Evolutionary conservation across 2,113 vertebrate genomes (phyloP), one percentile per base, ranked within the genome.

Genomic region (Ia io): DNA sequence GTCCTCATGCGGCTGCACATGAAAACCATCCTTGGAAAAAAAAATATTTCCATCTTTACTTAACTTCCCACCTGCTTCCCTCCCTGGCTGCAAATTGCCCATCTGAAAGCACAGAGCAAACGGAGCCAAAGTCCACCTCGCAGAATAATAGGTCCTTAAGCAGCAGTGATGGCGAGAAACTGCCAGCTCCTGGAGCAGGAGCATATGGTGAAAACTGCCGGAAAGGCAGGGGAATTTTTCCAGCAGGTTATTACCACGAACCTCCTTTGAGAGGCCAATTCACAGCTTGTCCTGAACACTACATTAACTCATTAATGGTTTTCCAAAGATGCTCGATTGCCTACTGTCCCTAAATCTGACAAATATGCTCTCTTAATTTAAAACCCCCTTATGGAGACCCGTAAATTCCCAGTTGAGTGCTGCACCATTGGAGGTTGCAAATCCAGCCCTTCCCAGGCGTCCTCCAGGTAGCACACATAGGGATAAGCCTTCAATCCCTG

Each of bases 281-380:
- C 95, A 90, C 94, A 98, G 96, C 96, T 96, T 96, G 25, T 53
- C 61, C 93, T 94, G 87, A 96, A 61, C 84, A 97, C 35, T 77
- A 95, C 82, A 73, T 85, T 47, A 96, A 94, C 69, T 93, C 94
- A 94, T 93, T 94, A 88, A 93, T 70, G 76, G 28, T 40, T 96
- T 95, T 90, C 93, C 59, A 91, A 94, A 96, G 89, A 82, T 25
- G 84, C 51, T 87, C 32, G 12, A 92, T 90, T 96, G 97, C 84
- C 76, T 44, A 86, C 93, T 49, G 47, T 90, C 84, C 82, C 17
- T 51, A 92, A 84, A 92, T 71, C 77, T 84, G 67, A 92, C 80
- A 95, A 93, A 94, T 82, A 90, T 16, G 40, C 44, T 78, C 47
- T 93, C 70, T 70, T 87, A 65, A 95, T 88, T 96, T 82, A 71